A percentile compares a stretch with the other conserved stretches of the same genome.
These are phyloP conservation scores for Prunella strophiata DNA, from an alignment of 2,797 vertebrate species.

Conservation along the genomic window DNA sequence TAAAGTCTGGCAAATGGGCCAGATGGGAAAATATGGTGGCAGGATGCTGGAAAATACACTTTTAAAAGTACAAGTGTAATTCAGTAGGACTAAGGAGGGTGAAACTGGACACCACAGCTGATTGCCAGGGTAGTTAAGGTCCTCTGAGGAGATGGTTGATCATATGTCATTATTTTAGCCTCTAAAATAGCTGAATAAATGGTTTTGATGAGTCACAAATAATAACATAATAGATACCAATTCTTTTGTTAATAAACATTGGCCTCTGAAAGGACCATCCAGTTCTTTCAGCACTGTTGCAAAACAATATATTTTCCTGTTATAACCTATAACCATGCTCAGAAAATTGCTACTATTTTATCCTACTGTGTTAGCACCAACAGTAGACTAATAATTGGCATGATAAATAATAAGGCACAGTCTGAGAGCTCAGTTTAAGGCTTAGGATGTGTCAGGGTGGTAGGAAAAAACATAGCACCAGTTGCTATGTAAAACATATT, in stretches of 20 bases:
- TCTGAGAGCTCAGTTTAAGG: not conserved
- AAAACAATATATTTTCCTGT: not conserved
- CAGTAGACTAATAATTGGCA: not conserved
- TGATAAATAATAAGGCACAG: not conserved
- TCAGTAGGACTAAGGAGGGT: not conserved
- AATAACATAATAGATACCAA: not conserved
- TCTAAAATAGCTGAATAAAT: not conserved
- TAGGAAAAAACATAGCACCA: not conserved
- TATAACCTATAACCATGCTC: not conserved
- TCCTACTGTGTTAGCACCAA: not conserved
- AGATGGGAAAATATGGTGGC: not conserved
- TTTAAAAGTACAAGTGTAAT: not conserved
- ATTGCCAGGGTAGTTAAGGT: not conserved
- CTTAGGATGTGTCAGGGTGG: not conserved
- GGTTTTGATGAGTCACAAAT: not conserved
- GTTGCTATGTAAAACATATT: not conserved
- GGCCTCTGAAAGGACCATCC: not conserved
- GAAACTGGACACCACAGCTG: not conserved
- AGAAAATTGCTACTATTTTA: conserved; percentile 1
- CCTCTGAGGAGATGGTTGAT: not conserved
- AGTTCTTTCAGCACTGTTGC: not conserved
- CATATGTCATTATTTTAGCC: not conserved
- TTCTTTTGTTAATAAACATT: not conserved
- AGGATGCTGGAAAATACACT: not conserved
- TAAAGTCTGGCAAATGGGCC: not conserved